A percentile compares a stretch with the other conserved stretches of the same genome.
Conservation (phyloP, 2,797 vertebrate species). For the Loris lydekkerianus region DNA sequence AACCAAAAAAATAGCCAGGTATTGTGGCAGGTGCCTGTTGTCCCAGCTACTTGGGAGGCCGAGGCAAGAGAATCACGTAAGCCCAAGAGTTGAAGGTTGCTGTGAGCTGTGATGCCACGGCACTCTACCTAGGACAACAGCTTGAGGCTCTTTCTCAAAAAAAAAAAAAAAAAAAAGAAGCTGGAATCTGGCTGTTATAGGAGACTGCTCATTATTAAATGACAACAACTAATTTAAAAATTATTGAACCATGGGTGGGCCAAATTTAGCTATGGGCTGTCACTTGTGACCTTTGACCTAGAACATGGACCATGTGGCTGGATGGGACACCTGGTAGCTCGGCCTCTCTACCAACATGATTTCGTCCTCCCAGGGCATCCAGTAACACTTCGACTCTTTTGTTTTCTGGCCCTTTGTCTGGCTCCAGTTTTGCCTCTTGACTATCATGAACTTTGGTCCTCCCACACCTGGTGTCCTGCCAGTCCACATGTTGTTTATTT, state of each 20-base stretch:
- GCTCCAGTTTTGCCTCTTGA: slow-evolving; percentile 34
- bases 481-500: slow-evolving; percentile 64
- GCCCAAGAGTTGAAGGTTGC: too few species aligned
- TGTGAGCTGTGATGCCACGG: too few species aligned
- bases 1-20: too few species aligned
- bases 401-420: not conserved
- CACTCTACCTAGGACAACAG: too few species aligned
- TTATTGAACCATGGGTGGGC: not conserved
- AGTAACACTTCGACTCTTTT: not conserved
- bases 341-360: not conserved
- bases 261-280: not conserved
- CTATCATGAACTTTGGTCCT: slow-evolving; percentile 29
- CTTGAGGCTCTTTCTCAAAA: too few species aligned
- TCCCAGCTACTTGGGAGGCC: too few species aligned
- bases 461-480: slow-evolving; percentile 74
- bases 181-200: not conserved
- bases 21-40: too few species aligned
- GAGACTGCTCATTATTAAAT: slow-evolving; percentile 22
- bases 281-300: slow-evolving; percentile 6
- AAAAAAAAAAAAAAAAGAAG: not conserved
- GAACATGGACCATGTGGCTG: not conserved
- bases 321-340: not conserved
- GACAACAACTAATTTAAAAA: slow-evolving; percentile 4
- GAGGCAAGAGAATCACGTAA: too few species aligned
- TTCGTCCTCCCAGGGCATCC: not conserved